Evolutionary conservation across 2,888 invertebrate species (phyloP), one percentile per base, ranked within the genome.

Genomic region (Aphrophora alni): DNA sequence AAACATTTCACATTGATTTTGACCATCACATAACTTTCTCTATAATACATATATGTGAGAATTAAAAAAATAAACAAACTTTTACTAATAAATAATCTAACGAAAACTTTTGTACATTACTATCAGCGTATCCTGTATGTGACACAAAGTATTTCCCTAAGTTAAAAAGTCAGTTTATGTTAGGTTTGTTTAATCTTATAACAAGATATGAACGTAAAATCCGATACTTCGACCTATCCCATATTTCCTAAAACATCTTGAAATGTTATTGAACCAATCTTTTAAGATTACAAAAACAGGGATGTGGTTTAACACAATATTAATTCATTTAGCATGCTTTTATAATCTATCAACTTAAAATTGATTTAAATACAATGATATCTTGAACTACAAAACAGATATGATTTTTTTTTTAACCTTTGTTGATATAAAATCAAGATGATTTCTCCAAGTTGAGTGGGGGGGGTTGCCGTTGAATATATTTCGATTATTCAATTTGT

Each of bases 401-500:
- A 59, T 5, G 33, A 8, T 33, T 33, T 5, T 33, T 33, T 33
- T 33, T 33, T 33, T 33, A 44, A 14, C 14, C 44, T 7, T 44
- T 17, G 12, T 8, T 17, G 44, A 14, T 44, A 44, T 44, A 44
- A 44, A 44, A 44, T 44, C 44, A 44, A 44, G 44, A 44, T 14
- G 44, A 17, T 7, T 7, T 44, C 44, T 44, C 7, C 44, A 33
- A 44, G 59, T 59, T 14, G 21, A 21, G 21, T n/a, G n/a, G n/a
- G n/a, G 2, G 33, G 33, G 33, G 8, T 33, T 3, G 8, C 21
- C 3, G n/a, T 59, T n/a, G 59, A n/a, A 21, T 59, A 33, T 33
- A 21, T 59, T 59, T 59, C 59, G 78, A 79, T 79, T 79, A 79
- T 79, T 79, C 74, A 79, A 79, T 51, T 79, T 79, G 78, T 82